phyloP scores from a whole-genome alignment of 2,113 vertebrate species.

The Chaetodon auriga region DNA sequence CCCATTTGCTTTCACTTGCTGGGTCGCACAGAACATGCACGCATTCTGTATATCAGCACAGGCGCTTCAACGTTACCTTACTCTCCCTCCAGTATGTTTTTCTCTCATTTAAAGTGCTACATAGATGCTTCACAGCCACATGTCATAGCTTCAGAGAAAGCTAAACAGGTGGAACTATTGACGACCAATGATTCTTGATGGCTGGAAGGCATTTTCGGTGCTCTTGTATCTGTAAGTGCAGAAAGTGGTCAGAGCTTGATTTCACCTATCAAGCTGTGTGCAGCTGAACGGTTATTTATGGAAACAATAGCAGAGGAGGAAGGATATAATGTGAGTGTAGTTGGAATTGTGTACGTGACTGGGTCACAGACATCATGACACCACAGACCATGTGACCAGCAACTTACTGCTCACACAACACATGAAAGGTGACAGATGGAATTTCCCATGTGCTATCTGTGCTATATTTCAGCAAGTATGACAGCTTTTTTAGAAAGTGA shows the following conservation, averaged over 20 bases:
- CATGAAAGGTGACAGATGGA: neutral
- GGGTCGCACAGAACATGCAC: neutral
- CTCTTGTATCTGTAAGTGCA: neutral
- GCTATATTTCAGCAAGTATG: neutral
- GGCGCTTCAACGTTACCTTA: neutral
- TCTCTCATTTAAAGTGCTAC: neutral
- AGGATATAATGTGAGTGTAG: constrained; percentile 16
- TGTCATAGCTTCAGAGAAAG: neutral
- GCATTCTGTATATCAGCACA: neutral
- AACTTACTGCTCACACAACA: neutral
- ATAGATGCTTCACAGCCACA: neutral
- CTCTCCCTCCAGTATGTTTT: neutral
- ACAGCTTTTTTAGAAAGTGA: neutral
- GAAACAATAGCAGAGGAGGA: constrained; percentile 58
- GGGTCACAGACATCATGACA: constrained; percentile 14
- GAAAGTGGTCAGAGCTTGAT: neutral
- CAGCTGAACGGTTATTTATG: constrained; percentile 18
- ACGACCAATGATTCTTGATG: neutral
- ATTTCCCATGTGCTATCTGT: neutral
- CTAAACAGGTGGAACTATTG: neutral
- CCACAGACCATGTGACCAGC: constrained; percentile 55
- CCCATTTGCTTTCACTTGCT: constrained; percentile 2
- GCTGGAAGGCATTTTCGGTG: neutral
- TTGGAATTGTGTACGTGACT: constrained; percentile 70
- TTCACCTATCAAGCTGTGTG: neutral